Conservation (phyloP, 1,140 invertebrate species). For the Colletes gigas region DNA sequence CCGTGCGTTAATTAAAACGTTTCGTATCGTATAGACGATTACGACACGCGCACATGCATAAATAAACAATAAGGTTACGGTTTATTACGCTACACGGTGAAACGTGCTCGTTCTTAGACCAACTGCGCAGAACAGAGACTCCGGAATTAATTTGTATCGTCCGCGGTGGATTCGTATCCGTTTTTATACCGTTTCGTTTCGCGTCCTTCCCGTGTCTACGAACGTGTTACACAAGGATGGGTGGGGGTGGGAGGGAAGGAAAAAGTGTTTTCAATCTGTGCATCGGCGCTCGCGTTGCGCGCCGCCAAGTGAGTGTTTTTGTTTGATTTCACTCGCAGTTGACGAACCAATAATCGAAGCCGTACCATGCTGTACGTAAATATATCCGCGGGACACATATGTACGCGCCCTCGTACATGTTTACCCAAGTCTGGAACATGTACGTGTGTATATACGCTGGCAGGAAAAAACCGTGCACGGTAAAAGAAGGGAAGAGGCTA, state of each 20-base stretch:
- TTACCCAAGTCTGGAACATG: no score
- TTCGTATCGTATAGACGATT: not conserved
- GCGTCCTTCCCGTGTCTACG: no score
- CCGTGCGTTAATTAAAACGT: slow-evolving; percentile 14
- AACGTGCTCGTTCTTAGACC: not conserved
- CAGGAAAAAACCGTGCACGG: no score
- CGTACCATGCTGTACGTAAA: slow-evolving; percentile 19
- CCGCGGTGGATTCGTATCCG: not conserved
- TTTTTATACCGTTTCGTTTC: no score
- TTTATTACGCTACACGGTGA: not conserved
- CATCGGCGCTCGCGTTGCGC: not conserved
- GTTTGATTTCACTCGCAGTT: slow-evolving; percentile 41
- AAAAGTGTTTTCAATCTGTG: slow-evolving; percentile 5
- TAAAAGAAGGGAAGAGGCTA: no score
- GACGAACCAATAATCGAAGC: slow-evolving; percentile 50
- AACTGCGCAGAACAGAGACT: not conserved
- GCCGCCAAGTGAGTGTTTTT: slow-evolving; percentile 20
- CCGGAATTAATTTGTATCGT: not conserved
- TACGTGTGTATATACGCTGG: no score
- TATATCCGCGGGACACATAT: not conserved
- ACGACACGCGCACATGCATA: no score
- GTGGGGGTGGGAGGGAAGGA: no score
- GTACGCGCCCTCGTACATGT: not conserved
- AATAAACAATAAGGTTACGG: slow-evolving; percentile 7
- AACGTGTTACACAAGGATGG: no score